phyloP scores from a whole-genome alignment of 2,113 vertebrate species.

The Tragelaphus strepsiceros region DNA sequence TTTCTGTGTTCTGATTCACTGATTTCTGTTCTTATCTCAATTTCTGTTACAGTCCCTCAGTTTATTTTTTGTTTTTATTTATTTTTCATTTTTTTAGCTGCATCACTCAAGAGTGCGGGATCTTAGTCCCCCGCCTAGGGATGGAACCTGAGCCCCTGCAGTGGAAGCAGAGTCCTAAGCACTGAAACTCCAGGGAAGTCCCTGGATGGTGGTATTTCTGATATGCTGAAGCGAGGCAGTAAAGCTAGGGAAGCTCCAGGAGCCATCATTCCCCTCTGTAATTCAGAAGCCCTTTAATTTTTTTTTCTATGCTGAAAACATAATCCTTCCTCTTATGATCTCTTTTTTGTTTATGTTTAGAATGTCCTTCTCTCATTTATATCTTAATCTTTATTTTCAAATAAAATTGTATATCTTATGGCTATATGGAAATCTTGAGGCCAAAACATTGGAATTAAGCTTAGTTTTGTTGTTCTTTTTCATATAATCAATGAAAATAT shows the following conservation, averaged over 20 bases:
- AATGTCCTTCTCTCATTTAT: background rate
- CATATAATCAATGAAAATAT: background rate
- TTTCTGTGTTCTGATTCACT: background rate
- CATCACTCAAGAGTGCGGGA: background rate
- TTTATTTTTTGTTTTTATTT: background rate
- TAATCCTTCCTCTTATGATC: background rate
- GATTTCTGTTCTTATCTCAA: background rate
- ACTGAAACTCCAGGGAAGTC: background rate
- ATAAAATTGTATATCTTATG: background rate
- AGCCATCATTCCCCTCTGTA: background rate
- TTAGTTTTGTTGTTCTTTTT: constrained; percentile 11
- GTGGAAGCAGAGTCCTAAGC: background rate
- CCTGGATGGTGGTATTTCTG: background rate
- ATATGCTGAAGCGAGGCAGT: background rate
- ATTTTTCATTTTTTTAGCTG: background rate
- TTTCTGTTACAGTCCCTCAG: background rate
- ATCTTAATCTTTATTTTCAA: background rate
- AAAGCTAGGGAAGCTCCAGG: background rate
- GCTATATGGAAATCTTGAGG: background rate
- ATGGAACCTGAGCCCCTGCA: background rate
- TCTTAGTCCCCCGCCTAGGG: background rate
- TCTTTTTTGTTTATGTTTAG: background rate
- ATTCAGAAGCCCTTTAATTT: background rate
- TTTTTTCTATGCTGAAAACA: background rate
- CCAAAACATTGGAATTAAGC: background rate